Percentiles rank a stretch among this genome's conserved stretches.
Evolutionary conservation across 2,888 invertebrate genomes (phyloP).

Genomic region (Taenaris catops): DNA sequence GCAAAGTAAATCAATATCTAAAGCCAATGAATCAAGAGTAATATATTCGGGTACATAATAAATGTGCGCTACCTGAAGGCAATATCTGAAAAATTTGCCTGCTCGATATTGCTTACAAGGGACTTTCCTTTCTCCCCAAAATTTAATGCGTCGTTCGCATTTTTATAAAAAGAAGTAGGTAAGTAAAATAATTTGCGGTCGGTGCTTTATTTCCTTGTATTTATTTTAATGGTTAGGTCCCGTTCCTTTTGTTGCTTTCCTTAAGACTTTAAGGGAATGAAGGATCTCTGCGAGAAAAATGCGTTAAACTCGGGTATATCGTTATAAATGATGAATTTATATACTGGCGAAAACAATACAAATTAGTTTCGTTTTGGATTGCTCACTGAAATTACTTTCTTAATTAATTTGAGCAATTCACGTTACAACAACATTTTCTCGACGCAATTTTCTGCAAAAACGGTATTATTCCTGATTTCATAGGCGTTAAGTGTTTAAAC

Average conservation of each 20-base stretch:
- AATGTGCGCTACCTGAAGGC: constrained; percentile 80
- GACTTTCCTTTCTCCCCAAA: constrained; percentile 79
- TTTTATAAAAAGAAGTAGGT: constrained; percentile 79
- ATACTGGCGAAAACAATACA: constrained; percentile 47
- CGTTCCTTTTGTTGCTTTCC: constrained; percentile 64
- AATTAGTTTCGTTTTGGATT: constrained; percentile 55
- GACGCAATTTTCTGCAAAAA: constrained; percentile 26
- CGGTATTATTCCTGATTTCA: constrained; percentile 37
- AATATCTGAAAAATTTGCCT: constrained; percentile 81
- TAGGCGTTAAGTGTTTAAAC: constrained; percentile 49
- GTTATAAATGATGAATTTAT: constrained; percentile 51
- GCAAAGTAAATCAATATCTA: constrained; percentile 79
- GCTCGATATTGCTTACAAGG: constrained; percentile 80
- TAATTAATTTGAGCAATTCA: constrained; percentile 29
- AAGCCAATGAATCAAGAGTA: constrained; percentile 80
- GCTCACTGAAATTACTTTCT: constrained; percentile 49
- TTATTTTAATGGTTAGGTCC: constrained; percentile 77
- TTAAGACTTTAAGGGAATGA: constrained; percentile 54
- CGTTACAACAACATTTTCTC: constrained; percentile 27
- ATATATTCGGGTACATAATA: constrained; percentile 81
- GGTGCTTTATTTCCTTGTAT: constrained; percentile 77
- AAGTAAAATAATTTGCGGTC: constrained; percentile 78
- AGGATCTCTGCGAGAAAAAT: constrained; percentile 47
- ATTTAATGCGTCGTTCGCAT: constrained; percentile 80
- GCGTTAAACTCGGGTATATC: constrained; percentile 49